Conservation (phyloP, 2,888 invertebrate genomes). For the Drosophila lacicola region DNA sequence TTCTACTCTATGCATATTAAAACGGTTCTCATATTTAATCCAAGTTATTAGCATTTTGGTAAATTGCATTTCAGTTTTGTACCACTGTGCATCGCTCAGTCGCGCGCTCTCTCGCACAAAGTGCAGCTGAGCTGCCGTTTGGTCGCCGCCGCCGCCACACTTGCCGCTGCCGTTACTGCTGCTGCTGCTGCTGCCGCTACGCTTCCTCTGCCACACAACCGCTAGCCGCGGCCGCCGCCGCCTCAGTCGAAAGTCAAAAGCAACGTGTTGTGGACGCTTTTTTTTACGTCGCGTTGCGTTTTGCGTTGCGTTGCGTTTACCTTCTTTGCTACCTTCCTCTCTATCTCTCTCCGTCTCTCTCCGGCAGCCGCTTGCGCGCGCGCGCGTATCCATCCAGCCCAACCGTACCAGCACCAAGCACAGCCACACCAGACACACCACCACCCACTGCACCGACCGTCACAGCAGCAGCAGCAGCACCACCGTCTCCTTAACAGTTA, state of each 20-base stretch:
- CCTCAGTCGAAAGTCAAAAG: conserved; percentile 81
- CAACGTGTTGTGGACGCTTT: conserved; percentile 81
- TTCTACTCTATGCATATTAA: too few relatives aligned
- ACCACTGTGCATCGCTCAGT: conserved; percentile 54
- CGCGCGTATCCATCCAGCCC: conserved; percentile 48
- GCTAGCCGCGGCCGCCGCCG: conserved; percentile 73
- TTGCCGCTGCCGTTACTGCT: conserved; percentile 67
- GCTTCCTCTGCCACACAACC: conserved; percentile 77
- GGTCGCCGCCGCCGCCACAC: conserved; percentile 64
- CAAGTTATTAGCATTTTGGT: conserved; percentile 9
- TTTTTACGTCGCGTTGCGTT: conserved; percentile 79
- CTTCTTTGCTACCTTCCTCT: conserved; percentile 59
- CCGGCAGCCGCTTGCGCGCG: conserved; percentile 52
- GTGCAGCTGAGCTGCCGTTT: conserved; percentile 81
- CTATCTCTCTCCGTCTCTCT: conserved; percentile 33
- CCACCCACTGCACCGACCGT: conserved; percentile 35
- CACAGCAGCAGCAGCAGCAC: conserved; percentile 23
- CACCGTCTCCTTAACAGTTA: conserved; percentile 50
- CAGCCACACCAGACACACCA: conserved; percentile 9
- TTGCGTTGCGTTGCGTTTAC: conserved; percentile 80
- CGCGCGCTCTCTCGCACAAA: conserved; percentile 74
- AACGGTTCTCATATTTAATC: background rate
- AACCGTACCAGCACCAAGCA: conserved; percentile 29
- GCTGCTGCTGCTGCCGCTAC: conserved; percentile 57
- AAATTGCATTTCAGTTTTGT: conserved; percentile 5